Percentiles rank a stretch among this genome's conserved stretches.
Conservation (phyloP, 2,888 invertebrate genomes). For the Ectropis crepuscularia region DNA sequence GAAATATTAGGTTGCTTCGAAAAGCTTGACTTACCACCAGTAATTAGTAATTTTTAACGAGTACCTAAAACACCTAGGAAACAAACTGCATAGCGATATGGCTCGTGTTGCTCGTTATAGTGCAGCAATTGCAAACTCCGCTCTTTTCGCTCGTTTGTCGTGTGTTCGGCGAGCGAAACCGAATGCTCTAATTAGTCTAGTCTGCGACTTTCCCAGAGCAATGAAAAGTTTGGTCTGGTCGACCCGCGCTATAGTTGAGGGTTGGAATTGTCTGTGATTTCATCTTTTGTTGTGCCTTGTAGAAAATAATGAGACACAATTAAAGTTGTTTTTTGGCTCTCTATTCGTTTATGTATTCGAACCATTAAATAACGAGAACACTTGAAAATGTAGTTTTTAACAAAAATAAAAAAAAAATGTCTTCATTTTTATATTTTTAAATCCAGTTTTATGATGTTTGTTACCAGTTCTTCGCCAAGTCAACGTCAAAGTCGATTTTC, state of each 20-base stretch:
- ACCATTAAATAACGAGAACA: too few relatives aligned
- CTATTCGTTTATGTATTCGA: too few relatives aligned
- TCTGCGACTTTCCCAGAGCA: constrained; percentile 62
- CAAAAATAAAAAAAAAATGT: too few relatives aligned
- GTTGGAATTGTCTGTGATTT: constrained; percentile 1
- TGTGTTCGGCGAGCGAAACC: constrained; percentile 54
- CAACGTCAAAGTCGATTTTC: too few relatives aligned
- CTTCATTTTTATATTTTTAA: too few relatives aligned
- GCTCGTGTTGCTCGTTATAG: constrained; percentile 54
- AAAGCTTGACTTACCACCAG: constrained; percentile 33
- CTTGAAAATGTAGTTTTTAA: too few relatives aligned
- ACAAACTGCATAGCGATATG: background rate
- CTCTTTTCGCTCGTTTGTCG: constrained; percentile 65
- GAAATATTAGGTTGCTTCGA: too few relatives aligned
- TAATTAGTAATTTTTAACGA: constrained; percentile 35
- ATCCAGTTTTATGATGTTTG: too few relatives aligned
- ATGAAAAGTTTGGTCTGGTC: constrained; percentile 67
- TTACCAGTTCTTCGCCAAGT: too few relatives aligned
- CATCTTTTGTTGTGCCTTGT: constrained; percentile 9
- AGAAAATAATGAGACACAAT: constrained; percentile 1
- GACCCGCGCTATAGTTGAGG: constrained; percentile 50
- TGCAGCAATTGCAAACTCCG: constrained; percentile 69
- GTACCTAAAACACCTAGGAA: background rate
- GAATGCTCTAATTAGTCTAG: constrained; percentile 77
- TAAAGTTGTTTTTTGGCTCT: background rate